Conservation (phyloP, 1,140 invertebrate species). For the Nomia melanderi region DNA sequence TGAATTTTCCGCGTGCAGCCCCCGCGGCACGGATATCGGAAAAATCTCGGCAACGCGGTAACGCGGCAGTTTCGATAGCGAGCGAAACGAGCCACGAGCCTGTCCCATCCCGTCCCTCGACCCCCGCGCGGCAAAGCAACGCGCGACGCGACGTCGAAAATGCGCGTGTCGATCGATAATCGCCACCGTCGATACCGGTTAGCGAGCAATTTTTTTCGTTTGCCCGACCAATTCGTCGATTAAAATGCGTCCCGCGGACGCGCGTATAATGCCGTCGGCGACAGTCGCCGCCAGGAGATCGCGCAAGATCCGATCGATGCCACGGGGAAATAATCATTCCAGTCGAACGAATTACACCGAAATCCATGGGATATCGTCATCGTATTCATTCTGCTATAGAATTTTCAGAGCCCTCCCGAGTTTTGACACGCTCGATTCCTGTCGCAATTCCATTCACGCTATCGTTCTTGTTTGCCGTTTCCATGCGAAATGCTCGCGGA, state of each 20-base stretch:
- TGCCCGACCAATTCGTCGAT: slow-evolving; percentile 54
- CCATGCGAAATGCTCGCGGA: not conserved
- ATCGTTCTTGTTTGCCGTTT: not conserved
- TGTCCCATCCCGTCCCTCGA: not conserved
- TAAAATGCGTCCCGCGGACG: slow-evolving; percentile 49
- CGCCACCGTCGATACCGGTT: slow-evolving; percentile 48
- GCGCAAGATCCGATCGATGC: slow-evolving; percentile 15
- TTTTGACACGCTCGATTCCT: not conserved
- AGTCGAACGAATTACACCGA: not conserved
- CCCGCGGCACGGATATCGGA: slow-evolving; percentile 53
- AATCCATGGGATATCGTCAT: not conserved
- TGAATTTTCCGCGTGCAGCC: slow-evolving; percentile 45
- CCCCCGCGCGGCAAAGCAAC: not conserved
- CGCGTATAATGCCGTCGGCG: slow-evolving; percentile 37
- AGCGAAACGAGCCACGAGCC: slow-evolving; percentile 42
- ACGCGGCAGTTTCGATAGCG: slow-evolving; percentile 53
- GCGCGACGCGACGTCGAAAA: slow-evolving; percentile 41
- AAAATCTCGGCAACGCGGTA: slow-evolving; percentile 39
- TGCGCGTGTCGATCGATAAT: slow-evolving; percentile 58
- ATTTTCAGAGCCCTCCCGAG: not conserved
- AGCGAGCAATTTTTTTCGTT: slow-evolving; percentile 52
- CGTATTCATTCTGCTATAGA: not conserved
- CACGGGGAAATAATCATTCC: slow-evolving; percentile 25
- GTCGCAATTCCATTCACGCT: not conserved
- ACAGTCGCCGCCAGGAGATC: slow-evolving; percentile 10